Conservation (phyloP, 2,797 vertebrate genomes). For the Darevskia mixta region DNA sequence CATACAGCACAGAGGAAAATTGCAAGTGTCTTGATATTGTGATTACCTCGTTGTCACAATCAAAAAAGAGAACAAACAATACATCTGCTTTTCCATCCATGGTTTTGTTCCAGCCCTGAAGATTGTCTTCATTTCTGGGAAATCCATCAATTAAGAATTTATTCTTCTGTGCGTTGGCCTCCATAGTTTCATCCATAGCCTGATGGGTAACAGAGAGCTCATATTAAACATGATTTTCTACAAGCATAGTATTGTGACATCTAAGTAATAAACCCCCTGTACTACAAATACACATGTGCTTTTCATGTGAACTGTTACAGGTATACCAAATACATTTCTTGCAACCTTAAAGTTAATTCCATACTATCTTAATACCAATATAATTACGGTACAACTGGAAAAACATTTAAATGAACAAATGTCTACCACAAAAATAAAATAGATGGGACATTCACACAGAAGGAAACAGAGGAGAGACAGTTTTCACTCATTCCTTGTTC, state of each 20-base stretch:
- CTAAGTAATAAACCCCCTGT: constrained; percentile 1
- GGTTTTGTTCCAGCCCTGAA: constrained; percentile 91
- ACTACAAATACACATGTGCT: constrained; percentile 19
- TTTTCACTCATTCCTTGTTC: background rate
- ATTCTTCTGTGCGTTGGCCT: constrained; percentile 85
- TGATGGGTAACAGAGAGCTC: constrained; percentile 69
- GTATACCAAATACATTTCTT: constrained; percentile 33
- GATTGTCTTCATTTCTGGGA: constrained; percentile 96
- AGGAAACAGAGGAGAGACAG: background rate
- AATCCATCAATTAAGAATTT: constrained; percentile 98
- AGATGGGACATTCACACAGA: background rate
- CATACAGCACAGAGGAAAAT: constrained; percentile 44
- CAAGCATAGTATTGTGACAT: constrained; percentile 24
- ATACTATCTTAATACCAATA: background rate
- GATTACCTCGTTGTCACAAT: constrained; percentile 93
- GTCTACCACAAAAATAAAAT: background rate
- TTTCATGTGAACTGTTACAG: constrained; percentile 11
- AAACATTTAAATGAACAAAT: background rate
- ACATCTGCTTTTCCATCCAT: constrained; percentile 94
- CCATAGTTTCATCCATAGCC: constrained; percentile 96
- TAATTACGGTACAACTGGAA: background rate
- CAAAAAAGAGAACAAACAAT: constrained; percentile 97
- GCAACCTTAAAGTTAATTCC: constrained; percentile 13
- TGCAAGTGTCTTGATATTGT: constrained; percentile 46
- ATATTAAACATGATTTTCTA: constrained; percentile 23